These are phyloP conservation scores for Drosophila eohydei DNA, from an alignment of 2,888 invertebrate genomes.

Conservation along the genomic window DNA sequence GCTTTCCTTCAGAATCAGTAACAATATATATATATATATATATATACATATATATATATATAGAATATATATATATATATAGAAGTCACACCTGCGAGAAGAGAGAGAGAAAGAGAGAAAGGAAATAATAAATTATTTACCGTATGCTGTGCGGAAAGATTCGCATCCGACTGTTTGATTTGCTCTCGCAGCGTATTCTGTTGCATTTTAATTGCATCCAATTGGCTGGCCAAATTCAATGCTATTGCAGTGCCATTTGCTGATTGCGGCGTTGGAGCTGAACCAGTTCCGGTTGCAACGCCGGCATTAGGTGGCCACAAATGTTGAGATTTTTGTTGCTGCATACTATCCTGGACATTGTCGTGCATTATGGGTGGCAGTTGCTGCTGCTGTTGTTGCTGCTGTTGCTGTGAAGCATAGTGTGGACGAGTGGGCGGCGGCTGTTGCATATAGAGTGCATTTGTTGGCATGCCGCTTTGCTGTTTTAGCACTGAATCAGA, in stretches of 20 bases:
- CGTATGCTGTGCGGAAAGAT: slow-evolving; percentile 97
- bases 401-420: slow-evolving; percentile 64
- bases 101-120: slow-evolving; percentile 25
- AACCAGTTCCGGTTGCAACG: not conserved
- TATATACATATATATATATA: slow-evolving; percentile 10
- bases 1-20: slow-evolving; percentile 20
- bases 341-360: slow-evolving; percentile 49
- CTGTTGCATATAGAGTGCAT: slow-evolving; percentile 61
- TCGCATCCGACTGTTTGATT: slow-evolving; percentile 97
- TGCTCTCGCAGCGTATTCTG: slow-evolving; percentile 94
- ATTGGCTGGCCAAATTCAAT: slow-evolving; percentile 84
- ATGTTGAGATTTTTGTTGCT: slow-evolving; percentile 59
- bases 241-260: slow-evolving; percentile 66
- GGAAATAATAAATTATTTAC: slow-evolving; percentile 85
- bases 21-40: slow-evolving; percentile 31
- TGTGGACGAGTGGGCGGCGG: slow-evolving; percentile 66
- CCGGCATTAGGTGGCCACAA: slow-evolving; percentile 55
- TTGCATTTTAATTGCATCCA: slow-evolving; percentile 89
- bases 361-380: slow-evolving; percentile 32
- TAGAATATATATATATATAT: slow-evolving; percentile 20
- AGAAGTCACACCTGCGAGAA: slow-evolving; percentile 41
- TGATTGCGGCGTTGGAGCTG: slow-evolving; percentile 36
- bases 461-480: slow-evolving; percentile 86
- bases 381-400: slow-evolving; percentile 61
- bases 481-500: slow-evolving; percentile 90